phyloP scores from a whole-genome alignment of 2,888 invertebrate species.

The Meta bourneti region DNA sequence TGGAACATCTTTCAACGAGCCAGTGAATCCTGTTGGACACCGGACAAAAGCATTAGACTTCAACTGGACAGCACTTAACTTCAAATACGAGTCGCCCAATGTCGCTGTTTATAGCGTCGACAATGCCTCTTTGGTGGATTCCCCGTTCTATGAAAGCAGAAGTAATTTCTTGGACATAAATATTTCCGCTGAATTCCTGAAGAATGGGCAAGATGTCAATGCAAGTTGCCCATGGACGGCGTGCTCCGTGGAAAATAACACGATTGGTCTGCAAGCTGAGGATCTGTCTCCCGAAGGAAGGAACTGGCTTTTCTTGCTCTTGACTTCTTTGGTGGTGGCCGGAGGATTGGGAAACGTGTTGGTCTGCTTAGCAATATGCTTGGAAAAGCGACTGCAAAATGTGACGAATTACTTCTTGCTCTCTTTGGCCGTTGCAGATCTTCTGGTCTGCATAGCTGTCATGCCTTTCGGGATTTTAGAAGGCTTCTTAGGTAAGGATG shows the following conservation, averaged over 20 bases:
- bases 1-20: neutral
- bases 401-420: constrained; percentile 97
- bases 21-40: neutral
- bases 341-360: constrained; percentile 95
- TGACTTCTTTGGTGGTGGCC: constrained; percentile 91
- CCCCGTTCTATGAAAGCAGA: constrained; percentile 32
- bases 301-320: constrained; percentile 92
- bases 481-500: constrained; percentile 92
- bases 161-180: constrained; percentile 57
- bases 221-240: constrained; percentile 11
- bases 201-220: constrained; percentile 13
- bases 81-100: neutral
- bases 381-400: constrained; percentile 94
- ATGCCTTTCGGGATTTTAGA: constrained; percentile 97
- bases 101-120: constrained; percentile 26
- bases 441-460: constrained; percentile 94
- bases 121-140: constrained; percentile 49
- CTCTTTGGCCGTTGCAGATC: constrained; percentile 95
- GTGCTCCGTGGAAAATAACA: constrained; percentile 22
- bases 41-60: constrained; percentile 8
- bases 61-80: neutral
- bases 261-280: neutral
- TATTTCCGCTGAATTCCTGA: constrained; percentile 51
- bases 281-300: constrained; percentile 80
- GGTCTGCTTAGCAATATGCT: constrained; percentile 94